Evolutionary conservation across 1,140 invertebrate genomes (phyloP).

Genomic region (Drosophila sturtevanti): DNA sequence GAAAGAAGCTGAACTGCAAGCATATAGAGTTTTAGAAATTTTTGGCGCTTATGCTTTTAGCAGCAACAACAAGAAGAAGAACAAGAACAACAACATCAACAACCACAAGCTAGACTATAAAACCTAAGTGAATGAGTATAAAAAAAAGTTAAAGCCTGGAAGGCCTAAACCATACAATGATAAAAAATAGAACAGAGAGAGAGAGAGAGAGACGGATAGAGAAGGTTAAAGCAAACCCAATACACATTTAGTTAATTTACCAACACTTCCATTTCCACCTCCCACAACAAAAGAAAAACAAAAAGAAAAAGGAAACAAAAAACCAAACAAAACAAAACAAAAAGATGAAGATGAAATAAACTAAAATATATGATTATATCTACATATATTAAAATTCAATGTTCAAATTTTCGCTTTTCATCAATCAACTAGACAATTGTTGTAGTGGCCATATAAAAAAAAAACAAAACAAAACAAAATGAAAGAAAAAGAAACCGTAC

Average conservation of each 20-base stretch:
- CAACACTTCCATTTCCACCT: slow-evolving; percentile 10
- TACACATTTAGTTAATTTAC: slow-evolving; percentile 1
- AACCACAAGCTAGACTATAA: background rate
- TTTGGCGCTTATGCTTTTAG: background rate
- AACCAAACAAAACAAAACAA: too few species aligned
- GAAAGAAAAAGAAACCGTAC: too few species aligned
- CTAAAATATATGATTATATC: background rate
- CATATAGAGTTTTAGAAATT: slow-evolving; percentile 10
- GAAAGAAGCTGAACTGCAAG: slow-evolving; percentile 1
- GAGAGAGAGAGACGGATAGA: background rate
- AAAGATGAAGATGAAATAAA: background rate
- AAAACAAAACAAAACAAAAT: too few species aligned
- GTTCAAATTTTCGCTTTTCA: background rate
- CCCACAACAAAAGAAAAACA: background rate
- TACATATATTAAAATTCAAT: background rate
- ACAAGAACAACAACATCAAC: background rate
- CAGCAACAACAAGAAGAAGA: background rate
- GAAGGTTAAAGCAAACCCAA: slow-evolving; percentile 21
- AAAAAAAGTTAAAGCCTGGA: background rate
- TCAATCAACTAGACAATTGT: background rate
- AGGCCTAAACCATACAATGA: slow-evolving; percentile 8
- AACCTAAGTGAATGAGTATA: background rate
- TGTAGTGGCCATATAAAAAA: too few species aligned
- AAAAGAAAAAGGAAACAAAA: background rate
- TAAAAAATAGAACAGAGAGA: background rate